Evolutionary conservation across 2,113 vertebrate genomes (phyloP).

Genomic region (Sorex araneus): DNA sequence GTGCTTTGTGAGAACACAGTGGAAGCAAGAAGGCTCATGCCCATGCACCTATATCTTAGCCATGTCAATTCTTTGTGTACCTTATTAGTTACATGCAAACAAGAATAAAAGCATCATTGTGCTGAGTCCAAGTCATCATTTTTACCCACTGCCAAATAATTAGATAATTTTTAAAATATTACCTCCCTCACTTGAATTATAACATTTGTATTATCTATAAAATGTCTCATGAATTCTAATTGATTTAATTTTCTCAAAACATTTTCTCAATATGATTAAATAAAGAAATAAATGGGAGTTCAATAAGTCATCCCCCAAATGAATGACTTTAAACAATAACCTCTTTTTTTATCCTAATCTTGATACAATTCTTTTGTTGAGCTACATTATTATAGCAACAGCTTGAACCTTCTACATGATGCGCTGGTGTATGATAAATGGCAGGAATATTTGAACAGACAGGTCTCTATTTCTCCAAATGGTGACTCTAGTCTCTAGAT

Average conservation of each 20-base stretch:
- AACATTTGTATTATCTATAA: neutral
- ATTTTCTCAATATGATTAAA: neutral
- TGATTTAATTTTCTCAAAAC: constrained; percentile 2
- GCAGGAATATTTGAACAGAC: neutral
- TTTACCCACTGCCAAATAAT: neutral
- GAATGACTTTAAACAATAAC: neutral
- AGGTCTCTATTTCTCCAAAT: neutral
- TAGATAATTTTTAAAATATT: neutral
- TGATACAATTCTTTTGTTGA: neutral
- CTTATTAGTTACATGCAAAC: neutral
- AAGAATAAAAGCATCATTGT: neutral
- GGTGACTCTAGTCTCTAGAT: neutral
- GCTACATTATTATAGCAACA: neutral
- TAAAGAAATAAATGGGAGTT: neutral
- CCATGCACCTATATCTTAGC: neutral
- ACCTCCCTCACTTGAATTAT: neutral
- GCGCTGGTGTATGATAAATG: neutral
- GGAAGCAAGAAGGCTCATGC: neutral
- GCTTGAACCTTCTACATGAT: neutral
- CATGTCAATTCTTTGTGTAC: neutral
- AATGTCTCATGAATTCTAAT: neutral
- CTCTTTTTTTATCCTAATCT: neutral
- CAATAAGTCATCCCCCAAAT: neutral
- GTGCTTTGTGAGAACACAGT: neutral
- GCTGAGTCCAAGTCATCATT: neutral